Evolutionary conservation across 2,888 invertebrate genomes (phyloP), one percentile per base, ranked within the genome.

Genomic region (Zelleria hepariella): DNA sequence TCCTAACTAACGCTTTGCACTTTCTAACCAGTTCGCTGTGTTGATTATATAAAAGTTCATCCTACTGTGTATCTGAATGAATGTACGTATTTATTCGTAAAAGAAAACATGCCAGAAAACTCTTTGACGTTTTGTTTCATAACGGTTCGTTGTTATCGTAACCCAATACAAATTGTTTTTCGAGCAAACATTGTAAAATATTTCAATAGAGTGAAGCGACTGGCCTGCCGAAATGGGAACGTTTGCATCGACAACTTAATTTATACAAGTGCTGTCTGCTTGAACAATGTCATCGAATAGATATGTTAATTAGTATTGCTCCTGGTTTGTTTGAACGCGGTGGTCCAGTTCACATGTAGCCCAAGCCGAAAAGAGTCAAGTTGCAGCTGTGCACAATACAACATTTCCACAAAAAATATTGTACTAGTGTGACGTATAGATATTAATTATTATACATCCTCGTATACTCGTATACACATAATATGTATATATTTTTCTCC

Each of bases 291-390:
- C 18, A 18, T 24, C 26, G 26, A 25, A 6, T 24, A 7, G 54
- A 54, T 54, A 54, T 54, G 54, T 26, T 54, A 54, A 25, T 54
- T 54, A 54, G 24, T 54, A 42, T 4, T 42, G 10, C 54, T 18
- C 24, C 25, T 25, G n/a, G n/a, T 54, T 54, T 53, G 53, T 53
- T 18, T 26, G 21, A 24, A 54, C n/a, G 15, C 26, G 54, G 54
- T 26, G 54, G 26, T 26, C 18, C 23, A 42, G 15, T n/a, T n/a
- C n/a, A 42, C 15, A 42, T n/a, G 32, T 42, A 42, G 32, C 20
- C 18, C 20, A 51, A 51, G 51, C 20, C 8, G 51, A 51, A 51
- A 21, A 49, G 18, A n/a, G 18, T 49, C n/a, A n/a, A n/a, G n/a
- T n/a, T n/a, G n/a, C n/a, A n/a, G n/a, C n/a, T n/a, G n/a, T n/a